phyloP scores from a whole-genome alignment of 2,113 vertebrate species.

The Gopherus evgoodei region DNA sequence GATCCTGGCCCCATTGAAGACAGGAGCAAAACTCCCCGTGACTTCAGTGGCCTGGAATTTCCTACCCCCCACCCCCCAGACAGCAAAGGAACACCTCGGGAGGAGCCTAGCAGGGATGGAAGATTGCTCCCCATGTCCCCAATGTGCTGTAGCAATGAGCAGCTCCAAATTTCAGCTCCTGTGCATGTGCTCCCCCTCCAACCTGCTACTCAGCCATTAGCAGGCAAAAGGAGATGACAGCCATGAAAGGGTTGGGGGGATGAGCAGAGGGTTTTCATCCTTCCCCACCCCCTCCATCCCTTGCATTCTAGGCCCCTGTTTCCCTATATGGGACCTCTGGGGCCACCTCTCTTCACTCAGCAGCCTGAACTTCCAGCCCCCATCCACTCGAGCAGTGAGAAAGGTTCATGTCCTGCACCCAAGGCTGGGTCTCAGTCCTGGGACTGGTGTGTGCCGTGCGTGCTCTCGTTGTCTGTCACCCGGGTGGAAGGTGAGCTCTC shows the following conservation, averaged over 20 bases:
- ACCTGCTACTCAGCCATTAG: background rate
- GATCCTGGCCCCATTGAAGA: background rate
- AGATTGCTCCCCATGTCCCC: background rate
- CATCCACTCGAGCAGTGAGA: background rate
- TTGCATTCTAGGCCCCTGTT: background rate
- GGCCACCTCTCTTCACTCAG: background rate
- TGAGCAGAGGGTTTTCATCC: background rate
- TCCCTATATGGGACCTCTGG: background rate
- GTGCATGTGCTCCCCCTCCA: background rate
- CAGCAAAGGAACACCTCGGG: background rate
- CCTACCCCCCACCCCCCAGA: background rate
- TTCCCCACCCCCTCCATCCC: background rate
- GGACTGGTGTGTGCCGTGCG: background rate
- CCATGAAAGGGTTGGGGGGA: background rate
- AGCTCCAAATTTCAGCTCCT: background rate
- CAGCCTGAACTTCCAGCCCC: background rate
- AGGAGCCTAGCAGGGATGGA: background rate
- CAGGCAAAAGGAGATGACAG: background rate
- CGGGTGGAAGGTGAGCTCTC: background rate
- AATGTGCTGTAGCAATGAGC: background rate
- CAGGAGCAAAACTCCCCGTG: background rate
- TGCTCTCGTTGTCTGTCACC: background rate
- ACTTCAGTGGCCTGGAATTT: background rate
- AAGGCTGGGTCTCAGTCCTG: background rate
- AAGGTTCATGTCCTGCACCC: background rate